These are phyloP conservation scores for Thalassarche chlororhynchos DNA, from an alignment of 2,113 vertebrate species.

Conservation along the genomic window DNA sequence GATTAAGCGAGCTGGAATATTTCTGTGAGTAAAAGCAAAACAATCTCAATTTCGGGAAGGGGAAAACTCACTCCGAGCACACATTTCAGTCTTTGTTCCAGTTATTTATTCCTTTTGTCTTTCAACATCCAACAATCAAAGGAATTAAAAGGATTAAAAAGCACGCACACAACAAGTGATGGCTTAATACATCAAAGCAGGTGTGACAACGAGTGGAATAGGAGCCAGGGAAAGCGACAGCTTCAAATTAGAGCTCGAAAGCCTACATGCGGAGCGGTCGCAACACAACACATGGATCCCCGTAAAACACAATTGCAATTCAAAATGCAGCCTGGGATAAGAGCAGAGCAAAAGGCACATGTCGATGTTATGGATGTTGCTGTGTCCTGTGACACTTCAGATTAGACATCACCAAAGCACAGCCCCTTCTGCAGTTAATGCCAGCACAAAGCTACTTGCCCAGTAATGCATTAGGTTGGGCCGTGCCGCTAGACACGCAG, in stretches of 20 bases:
- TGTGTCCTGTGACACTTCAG: not conserved
- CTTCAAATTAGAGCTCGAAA: not conserved
- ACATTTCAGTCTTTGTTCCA: not conserved
- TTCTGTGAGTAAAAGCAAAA: not conserved
- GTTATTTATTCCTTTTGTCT: constrained; percentile 58
- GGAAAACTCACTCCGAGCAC: not conserved
- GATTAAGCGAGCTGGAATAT: not conserved
- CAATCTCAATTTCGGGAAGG: not conserved
- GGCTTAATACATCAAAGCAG: constrained; percentile 54
- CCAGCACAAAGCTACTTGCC: not conserved
- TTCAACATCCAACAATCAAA: constrained; percentile 44
- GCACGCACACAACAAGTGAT: constrained; percentile 3
- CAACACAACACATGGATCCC: not conserved
- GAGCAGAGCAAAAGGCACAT: not conserved
- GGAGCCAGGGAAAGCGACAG: not conserved
- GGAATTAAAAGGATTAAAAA: constrained; percentile 65
- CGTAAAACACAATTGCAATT: not conserved
- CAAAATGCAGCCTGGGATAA: not conserved
- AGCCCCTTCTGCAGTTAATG: not conserved
- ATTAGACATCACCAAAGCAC: not conserved
- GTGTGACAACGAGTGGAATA: not conserved
- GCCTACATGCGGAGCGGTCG: not conserved
- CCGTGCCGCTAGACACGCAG: not conserved
- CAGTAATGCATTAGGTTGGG: fast-evolving
- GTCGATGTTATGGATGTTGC: not conserved